Percentiles rank a stretch among this genome's conserved stretches.
phyloP scores from a whole-genome alignment of 2,797 vertebrate genomes.

The Hippopotamyrus pictus region DNA sequence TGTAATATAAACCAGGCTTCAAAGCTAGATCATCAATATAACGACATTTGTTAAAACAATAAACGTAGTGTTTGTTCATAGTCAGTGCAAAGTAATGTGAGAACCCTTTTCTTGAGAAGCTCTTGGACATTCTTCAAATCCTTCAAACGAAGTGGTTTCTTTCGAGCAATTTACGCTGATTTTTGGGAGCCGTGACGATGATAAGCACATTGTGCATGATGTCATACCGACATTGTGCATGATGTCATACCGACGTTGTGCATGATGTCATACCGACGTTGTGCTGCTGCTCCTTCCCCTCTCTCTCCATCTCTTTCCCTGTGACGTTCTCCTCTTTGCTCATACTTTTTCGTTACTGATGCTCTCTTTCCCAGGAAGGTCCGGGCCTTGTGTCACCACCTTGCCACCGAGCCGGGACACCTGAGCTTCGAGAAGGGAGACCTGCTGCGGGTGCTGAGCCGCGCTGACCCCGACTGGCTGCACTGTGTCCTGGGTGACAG shows the following conservation, averaged over 20 bases:
- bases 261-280: not conserved
- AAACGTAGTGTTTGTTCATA: not conserved
- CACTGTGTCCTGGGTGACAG: constrained; percentile 67
- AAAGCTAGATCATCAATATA: not conserved
- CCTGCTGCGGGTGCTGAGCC: constrained; percentile 68
- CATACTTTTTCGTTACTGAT: not conserved
- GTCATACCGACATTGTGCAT: not conserved
- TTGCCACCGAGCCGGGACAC: constrained; percentile 79
- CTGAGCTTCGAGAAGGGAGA: constrained; percentile 91
- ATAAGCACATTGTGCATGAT: not conserved
- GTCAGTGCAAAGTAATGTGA: not conserved
- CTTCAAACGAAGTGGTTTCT: not conserved
- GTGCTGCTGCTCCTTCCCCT: not conserved
- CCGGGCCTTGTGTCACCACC: constrained; percentile 81
- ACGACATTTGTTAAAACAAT: not conserved
- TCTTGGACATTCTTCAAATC: not conserved
- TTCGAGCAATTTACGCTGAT: not conserved
- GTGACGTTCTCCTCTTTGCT: not conserved
- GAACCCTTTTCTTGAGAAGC: not conserved
- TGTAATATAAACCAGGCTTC: not conserved
- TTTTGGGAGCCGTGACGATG: not conserved
- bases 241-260: not conserved
- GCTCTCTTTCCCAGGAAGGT: constrained; percentile 63
- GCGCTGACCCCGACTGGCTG: constrained; percentile 79
- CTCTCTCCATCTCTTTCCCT: not conserved